Evolutionary conservation across 2,113 vertebrate genomes (phyloP).

Genomic region (Halcyon senegalensis): DNA sequence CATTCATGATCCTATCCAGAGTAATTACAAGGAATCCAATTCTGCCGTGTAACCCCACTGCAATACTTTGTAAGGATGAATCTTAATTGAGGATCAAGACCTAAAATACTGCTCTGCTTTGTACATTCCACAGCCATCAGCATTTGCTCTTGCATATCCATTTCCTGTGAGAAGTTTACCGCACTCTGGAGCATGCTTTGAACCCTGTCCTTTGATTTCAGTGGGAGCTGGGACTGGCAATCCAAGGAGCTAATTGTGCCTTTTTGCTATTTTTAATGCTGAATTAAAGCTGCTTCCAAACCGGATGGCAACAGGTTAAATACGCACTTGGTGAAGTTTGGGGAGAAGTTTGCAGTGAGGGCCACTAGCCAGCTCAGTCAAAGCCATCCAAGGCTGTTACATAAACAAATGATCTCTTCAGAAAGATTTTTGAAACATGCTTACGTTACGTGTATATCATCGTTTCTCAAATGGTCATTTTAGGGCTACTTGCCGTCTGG

Average conservation of each 20-base stretch:
- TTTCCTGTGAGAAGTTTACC: constrained; percentile 60
- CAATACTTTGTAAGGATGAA: constrained; percentile 15
- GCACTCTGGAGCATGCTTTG: constrained; percentile 36
- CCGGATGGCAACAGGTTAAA: neutral
- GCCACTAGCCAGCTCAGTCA: neutral
- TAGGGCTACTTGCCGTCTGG: neutral
- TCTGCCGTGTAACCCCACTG: constrained; percentile 30
- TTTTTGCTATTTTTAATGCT: constrained; percentile 14
- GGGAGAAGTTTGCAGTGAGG: neutral
- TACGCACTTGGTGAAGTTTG: neutral
- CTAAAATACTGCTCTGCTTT: constrained; percentile 42
- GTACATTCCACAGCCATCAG: constrained; percentile 26
- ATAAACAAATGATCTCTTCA: neutral
- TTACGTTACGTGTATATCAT: neutral
- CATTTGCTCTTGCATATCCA: constrained; percentile 15
- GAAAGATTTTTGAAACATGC: neutral
- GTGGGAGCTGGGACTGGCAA: neutral
- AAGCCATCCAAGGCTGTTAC: neutral
- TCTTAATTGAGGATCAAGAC: constrained; percentile 28
- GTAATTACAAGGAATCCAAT: constrained; percentile 47
- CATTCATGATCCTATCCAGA: constrained; percentile 23
- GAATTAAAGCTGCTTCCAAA: constrained; percentile 21
- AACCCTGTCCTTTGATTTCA: constrained; percentile 57
- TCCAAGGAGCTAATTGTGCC: constrained; percentile 23
- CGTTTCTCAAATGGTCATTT: neutral